These are phyloP conservation scores for Perizoma affinitatum DNA, from an alignment of 2,888 invertebrate genomes.

Conservation along the genomic window DNA sequence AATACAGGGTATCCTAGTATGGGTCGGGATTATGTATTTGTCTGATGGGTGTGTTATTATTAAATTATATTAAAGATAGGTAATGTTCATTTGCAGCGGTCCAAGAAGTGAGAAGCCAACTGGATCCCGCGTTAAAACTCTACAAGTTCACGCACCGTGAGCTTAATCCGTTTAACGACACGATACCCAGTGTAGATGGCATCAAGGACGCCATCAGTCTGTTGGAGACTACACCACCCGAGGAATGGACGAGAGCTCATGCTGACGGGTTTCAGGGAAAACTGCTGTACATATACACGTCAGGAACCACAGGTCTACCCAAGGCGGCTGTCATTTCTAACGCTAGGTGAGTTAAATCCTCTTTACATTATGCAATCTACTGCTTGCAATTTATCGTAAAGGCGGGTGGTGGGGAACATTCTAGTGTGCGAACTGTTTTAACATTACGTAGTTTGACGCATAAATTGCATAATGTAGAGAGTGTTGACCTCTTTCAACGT, in stretches of 20 bases:
- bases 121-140: conserved; percentile 87
- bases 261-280: conserved; percentile 89
- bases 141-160: conserved; percentile 83
- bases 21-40: too few relatives aligned
- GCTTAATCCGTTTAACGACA: conserved; percentile 49
- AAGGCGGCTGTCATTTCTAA: conserved; percentile 99
- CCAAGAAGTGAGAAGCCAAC: conserved; percentile 86
- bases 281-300: conserved; percentile 98
- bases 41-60: too few relatives aligned
- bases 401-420: too few relatives aligned
- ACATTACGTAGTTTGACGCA: too few relatives aligned
- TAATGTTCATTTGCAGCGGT: conserved; percentile 80
- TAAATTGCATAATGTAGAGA: too few relatives aligned
- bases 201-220: conserved; percentile 85
- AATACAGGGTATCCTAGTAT: too few relatives aligned
- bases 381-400: too few relatives aligned
- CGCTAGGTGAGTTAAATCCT: conserved; percentile 88
- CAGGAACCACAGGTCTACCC: conserved; percentile 98
- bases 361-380: too few relatives aligned
- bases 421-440: too few relatives aligned
- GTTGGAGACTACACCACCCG: conserved; percentile 82
- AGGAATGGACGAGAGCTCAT: conserved; percentile 83
- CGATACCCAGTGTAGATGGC: conserved; percentile 57
- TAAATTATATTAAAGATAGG: too few relatives aligned
- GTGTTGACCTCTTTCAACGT: too few relatives aligned